phyloP scores from a whole-genome alignment of 2,113 vertebrate species.

The Pteruthius melanotis region DNA sequence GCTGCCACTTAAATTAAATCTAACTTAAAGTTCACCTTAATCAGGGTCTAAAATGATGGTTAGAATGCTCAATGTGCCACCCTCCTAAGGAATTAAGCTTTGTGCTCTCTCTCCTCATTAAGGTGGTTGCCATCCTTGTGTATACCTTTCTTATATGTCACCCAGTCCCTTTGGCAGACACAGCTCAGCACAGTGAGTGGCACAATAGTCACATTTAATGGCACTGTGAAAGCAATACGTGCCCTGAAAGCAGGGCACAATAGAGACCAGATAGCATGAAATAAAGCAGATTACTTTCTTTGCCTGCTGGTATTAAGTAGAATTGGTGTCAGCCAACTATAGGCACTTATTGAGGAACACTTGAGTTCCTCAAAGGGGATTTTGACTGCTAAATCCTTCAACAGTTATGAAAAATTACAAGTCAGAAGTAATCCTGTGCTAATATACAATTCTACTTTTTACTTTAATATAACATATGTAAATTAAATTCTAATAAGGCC shows the following conservation, averaged over 20 bases:
- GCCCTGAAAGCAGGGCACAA: constrained; percentile 7
- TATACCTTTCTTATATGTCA: neutral
- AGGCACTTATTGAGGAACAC: constrained; percentile 13
- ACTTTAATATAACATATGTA: neutral
- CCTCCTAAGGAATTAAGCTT: neutral
- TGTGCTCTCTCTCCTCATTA: neutral
- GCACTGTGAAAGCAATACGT: neutral
- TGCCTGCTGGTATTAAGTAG: neutral
- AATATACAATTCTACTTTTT: constrained; percentile 31
- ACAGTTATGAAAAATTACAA: constrained; percentile 11
- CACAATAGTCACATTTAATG: neutral
- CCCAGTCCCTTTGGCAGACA: neutral
- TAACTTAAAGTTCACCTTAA: neutral
- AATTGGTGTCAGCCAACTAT: constrained; percentile 31
- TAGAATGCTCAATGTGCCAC: neutral
- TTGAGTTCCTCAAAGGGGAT: constrained; percentile 34
- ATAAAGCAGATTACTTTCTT: constrained; percentile 51
- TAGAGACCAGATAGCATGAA: constrained; percentile 36
- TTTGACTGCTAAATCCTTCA: constrained; percentile 47
- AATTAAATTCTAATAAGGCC: constrained; percentile 12
- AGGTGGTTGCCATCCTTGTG: neutral
- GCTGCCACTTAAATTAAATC: neutral
- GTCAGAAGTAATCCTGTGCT: constrained; percentile 36
- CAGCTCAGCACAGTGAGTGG: neutral
- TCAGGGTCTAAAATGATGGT: neutral